Evolutionary conservation across 1,140 invertebrate species (phyloP), one percentile per base, ranked within the genome.

Genomic region (Zaprionus capensis): DNA sequence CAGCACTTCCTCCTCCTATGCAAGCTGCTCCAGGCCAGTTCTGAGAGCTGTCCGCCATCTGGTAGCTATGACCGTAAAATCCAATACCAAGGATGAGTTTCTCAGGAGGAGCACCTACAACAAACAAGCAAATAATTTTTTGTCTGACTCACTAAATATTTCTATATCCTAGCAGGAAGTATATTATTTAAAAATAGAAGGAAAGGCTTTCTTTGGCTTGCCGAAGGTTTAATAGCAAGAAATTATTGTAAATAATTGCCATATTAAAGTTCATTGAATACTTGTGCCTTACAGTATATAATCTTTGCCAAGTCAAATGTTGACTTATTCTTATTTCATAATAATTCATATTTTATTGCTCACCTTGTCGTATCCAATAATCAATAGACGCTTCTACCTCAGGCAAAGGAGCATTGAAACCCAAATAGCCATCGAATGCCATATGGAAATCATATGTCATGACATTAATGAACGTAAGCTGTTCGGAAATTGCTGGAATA

Each of bases 391-490:
- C 31, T 24, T 81, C 58, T 12, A 87, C 92, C 57, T 92, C 80
- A 51, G 94, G 94, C 2, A 96, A 80, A 0, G 95, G 94, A 6
- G 95, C 93, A 71, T 96, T 95, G 51, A 95, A 93, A 3, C 95
- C 95, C 26, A 95, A 94, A 2, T 81, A 86, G 0, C 86, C 82
- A 41, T 86, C 82, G 14, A 67, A 5, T 62, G 87, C 78, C 83
- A 96, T 96, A 71, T 96, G 94, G 72, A 96, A 94, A 81, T 97
- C 96, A 73, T 97, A 97, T 1, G 95, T 86, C 96, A 96, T 96
- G 0, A 96, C 62, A 75, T 95, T 94, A 20, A 96, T 94, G 5
- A 94, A 93, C 68, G 96, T 94, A 24, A 96, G 81, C 38, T 94
- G 93, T 71, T 94, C 94, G 74, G 70, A 93, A 87, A 87, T 79